These are phyloP conservation scores for Nomada ferruginata DNA, from an alignment of 2,888 invertebrate genomes.

Conservation along the genomic window DNA sequence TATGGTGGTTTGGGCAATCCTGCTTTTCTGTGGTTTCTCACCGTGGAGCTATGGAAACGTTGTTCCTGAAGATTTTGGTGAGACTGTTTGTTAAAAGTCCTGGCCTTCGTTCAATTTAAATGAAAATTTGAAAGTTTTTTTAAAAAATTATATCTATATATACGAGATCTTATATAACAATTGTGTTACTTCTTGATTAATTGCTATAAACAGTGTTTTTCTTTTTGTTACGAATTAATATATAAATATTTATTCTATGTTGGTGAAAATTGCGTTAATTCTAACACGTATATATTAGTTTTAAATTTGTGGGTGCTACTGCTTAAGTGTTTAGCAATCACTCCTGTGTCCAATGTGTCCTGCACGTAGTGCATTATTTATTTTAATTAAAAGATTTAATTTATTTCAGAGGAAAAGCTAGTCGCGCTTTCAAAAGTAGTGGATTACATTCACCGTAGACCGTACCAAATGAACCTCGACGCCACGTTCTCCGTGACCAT, in stretches of 20 bases:
- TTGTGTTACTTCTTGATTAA: too few relatives aligned
- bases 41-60: conserved; percentile 20
- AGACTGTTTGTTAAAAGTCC: conserved; percentile 17
- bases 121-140: not conserved
- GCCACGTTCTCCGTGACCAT: conserved; percentile 81
- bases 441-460: conserved; percentile 77
- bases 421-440: conserved; percentile 73
- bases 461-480: conserved; percentile 81
- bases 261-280: too few relatives aligned
- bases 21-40: conserved; percentile 28
- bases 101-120: too few relatives aligned
- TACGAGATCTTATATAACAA: not conserved
- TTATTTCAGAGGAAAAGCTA: conserved; percentile 63
- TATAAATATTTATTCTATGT: too few relatives aligned
- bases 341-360: too few relatives aligned
- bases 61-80: conserved; percentile 44
- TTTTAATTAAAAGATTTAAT: not conserved
- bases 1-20: not conserved
- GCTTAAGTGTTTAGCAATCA: too few relatives aligned
- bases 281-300: too few relatives aligned
- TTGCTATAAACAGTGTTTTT: too few relatives aligned
- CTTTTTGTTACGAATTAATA: too few relatives aligned
- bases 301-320: too few relatives aligned
- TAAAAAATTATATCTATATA: not conserved
- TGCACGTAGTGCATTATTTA: not conserved